Base-by-base conservation (phyloP, 2,797 vertebrate species). In the Sebastiscus albofasciatus region DNA sequence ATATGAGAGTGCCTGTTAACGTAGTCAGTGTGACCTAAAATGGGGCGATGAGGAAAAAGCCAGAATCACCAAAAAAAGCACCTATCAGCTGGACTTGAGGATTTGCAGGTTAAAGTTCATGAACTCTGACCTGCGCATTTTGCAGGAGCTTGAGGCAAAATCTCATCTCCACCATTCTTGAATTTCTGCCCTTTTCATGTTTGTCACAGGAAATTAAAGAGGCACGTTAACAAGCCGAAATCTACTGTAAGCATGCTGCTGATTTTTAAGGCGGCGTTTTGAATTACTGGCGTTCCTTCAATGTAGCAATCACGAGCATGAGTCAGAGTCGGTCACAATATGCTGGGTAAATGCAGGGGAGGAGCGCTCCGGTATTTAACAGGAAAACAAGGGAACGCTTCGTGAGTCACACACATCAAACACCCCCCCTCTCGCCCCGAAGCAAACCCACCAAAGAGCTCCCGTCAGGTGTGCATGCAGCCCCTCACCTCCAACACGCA, bases 371-470 rank as follows among this genome's bases (percentile, higher is more conserved):
- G 11, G 49, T 27, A 54, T 76, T 49, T 79, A 79, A 76, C 66
- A 39, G 42, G 18, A 79, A 78, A 77, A 87, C 67, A 88, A 79
- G 61, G 42, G 29, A 70, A 74, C 4, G 77, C 71, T 83, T 71
- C 3, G 36, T 90, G 87, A 91, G 71, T 89, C 87, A 90, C 81
- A 27, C 60, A 31, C 49, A 69, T 80, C 73, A 76, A 77, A 85
- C 81, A 80, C 82, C 76, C 83, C 77, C 76, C 72, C 77, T 62
- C 74, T 75, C 31, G 4, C 64, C 67, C 67, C 36, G n/a, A 46
- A 82, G 77, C 75, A 64, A 81, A 72, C 71, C 62, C 68, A 75
- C 46, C 71, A 77, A 73, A 80, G 22, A 78, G 72, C 76, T 83
- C 8, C 67, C 10, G 42, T 46, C 72, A 61, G 55, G 72, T 36